Evolutionary conservation across 2,888 invertebrate species (phyloP), one percentile per base, ranked within the genome.

Genomic region (Drosophila barbarae): DNA sequence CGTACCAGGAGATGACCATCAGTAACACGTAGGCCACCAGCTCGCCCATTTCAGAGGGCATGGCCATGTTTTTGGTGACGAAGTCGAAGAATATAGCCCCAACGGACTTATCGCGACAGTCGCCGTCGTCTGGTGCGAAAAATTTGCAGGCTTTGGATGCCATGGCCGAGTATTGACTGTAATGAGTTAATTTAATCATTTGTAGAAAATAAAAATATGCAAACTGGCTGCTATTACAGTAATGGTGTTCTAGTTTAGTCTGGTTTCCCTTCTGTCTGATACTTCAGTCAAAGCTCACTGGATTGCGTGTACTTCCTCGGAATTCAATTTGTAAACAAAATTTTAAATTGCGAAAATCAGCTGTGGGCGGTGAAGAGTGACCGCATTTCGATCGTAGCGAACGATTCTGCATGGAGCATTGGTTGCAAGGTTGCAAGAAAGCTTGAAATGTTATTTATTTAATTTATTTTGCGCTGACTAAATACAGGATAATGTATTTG

Each of bases 1-100:
- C 52, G 56, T 82, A 87, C 85, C 86, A 88, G 0, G 74, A 70
- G n/a, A 85, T 41, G 1, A 86, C 15, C 5, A 86, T 60, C 0
- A 88, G 36, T 1, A 71, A 21, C n/a, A 87, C 35, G 46, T 83
- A 86, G 4, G 73, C 76, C 10, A 87, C 47, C 21, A 85, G 42
- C 7, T 77, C 73, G 3, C 78, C 77, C 18, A 77, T 49, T 28
- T 79, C 78, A 2, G 54, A 44, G 2, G 87, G 82, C 21, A 84
- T 32, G 13, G 65, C 53, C 12, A 71, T 50, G 52, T 85, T 87
- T 36, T 84, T 76, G 6, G 69, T 51, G 1, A 76, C 28, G 72
- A 87, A 87, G 34, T 87, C 79, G 41, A 70, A 76, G 1, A 88
- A 35, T 2, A 76, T 51, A 4, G 52, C 7, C 1, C 57, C 15